phyloP scores from a whole-genome alignment of 2,888 invertebrate genomes.

The Cacoxenus indagator region DNA sequence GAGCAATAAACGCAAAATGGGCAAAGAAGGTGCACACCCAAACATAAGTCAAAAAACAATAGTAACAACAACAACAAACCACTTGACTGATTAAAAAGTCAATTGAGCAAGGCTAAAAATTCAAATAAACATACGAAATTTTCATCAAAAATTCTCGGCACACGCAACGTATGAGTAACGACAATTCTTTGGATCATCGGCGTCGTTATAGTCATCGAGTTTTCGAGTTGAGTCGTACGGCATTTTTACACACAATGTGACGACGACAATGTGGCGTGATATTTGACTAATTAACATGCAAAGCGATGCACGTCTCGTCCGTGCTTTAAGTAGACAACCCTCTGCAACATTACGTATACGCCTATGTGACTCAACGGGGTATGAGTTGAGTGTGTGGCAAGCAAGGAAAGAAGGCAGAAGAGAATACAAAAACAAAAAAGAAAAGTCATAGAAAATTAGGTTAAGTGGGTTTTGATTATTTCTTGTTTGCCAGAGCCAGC shows the following conservation, averaged over 20 bases:
- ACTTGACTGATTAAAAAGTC: constrained; percentile 43
- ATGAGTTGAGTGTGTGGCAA: constrained; percentile 11
- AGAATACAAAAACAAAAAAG: not conserved
- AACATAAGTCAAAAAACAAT: constrained; percentile 40
- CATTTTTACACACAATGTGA: constrained; percentile 3
- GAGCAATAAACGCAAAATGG: constrained; percentile 12
- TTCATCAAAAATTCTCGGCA: not conserved
- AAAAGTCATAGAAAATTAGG: constrained; percentile 45
- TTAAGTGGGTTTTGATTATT: constrained; percentile 55
- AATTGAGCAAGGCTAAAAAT: constrained; percentile 18
- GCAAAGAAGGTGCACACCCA: not conserved
- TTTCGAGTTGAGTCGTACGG: not conserved
- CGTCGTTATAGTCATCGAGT: too few species aligned
- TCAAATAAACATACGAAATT: not conserved
- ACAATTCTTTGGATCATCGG: not conserved
- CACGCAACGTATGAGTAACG: constrained; percentile 44
- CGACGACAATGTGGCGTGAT: too few species aligned
- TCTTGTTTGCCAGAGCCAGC: constrained; percentile 11
- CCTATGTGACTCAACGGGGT: constrained; percentile 11
- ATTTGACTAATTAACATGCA: constrained; percentile 43
- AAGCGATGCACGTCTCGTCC: constrained; percentile 33
- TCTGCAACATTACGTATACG: constrained; percentile 34
- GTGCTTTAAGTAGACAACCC: constrained; percentile 45
- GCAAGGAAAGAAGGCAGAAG: constrained; percentile 21
- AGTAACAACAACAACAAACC: constrained; percentile 32